Evolutionary conservation across 1,140 invertebrate species (phyloP), one percentile per base, ranked within the genome.

Genomic region (Ooceraea biroi): DNA sequence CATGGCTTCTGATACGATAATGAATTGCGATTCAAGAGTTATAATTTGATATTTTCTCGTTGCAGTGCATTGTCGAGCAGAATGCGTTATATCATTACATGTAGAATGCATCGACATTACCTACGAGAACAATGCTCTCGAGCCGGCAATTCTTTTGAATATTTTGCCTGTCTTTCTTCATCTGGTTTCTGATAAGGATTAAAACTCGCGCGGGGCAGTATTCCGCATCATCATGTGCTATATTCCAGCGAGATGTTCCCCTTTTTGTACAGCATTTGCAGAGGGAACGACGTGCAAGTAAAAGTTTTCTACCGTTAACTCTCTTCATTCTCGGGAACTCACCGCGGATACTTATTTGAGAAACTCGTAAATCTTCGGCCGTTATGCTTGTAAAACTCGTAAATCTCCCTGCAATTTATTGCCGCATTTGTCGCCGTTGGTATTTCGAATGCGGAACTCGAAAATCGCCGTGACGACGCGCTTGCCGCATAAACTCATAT

Each of bases 351-450:
- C 63, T 78, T 78, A 80, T 80, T 80, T 80, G 65, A 50, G 41
- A 80, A 80, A 80, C 76, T 80, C 76, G 65, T 80, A 80, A 80
- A 80, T 80, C 76, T 80, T 80, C 65, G 76, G 65, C 41, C 50
- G 65, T 65, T 50, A 80, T 80, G 68, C 69, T 80, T 80, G 65
- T 57, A 71, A 80, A 71, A 71, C 65, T 71, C 76, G 76, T 80
- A 80, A 80, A 71, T 80, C 65, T 80, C 44, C 48, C 50, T 19
- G 50, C 41, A 80, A 65, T 80, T 80, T 78, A 63, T 69, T 61
- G 76, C 41, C 60, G 46, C 46, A 77, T 66, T 77, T 44, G 58
- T 63, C 73, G 74, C 30, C 52, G 65, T 14, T n/a, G 76, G 65
- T 44, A 80, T 80, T 80, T 80, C 65, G 65, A 80, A 71, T 71